Evolutionary conservation across 2,113 vertebrate species (phyloP).

Genomic region (Gnathonemus longibarbis): DNA sequence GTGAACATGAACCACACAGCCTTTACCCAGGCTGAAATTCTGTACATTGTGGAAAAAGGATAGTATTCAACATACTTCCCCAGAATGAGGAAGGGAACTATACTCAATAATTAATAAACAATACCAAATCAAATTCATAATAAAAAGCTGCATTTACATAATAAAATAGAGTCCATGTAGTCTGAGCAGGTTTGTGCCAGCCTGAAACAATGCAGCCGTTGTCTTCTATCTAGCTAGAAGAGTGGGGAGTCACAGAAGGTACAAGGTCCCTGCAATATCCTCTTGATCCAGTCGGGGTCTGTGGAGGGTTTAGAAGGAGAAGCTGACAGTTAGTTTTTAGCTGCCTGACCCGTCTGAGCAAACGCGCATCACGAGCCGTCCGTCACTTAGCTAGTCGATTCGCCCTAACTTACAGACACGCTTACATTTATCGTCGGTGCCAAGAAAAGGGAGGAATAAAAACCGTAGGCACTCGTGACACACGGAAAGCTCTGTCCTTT

Average conservation of each 20-base stretch:
- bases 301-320: slow-evolving; percentile 32
- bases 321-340: neutral
- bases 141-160: slow-evolving; percentile 11
- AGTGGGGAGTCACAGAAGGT: slow-evolving; percentile 89
- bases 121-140: slow-evolving; percentile 3
- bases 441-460: neutral
- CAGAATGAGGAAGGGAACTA: neutral
- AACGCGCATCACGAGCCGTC: neutral
- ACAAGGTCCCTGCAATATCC: slow-evolving; percentile 81
- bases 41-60: neutral
- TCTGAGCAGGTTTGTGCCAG: neutral
- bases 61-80: neutral
- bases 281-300: slow-evolving; percentile 96
- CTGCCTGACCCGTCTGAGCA: neutral
- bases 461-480: neutral
- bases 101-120: neutral
- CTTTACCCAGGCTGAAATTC: neutral
- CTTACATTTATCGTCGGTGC: neutral
- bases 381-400: neutral
- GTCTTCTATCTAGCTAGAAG: slow-evolving; percentile 56
- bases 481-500: neutral
- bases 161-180: neutral
- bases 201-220: neutral
- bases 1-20: neutral
- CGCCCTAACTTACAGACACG: neutral